A percentile compares a stretch with the other conserved stretches of the same genome.
These are phyloP conservation scores for Archivesica marissinica DNA, from an alignment of 1,140 invertebrate species.

Conservation along the genomic window DNA sequence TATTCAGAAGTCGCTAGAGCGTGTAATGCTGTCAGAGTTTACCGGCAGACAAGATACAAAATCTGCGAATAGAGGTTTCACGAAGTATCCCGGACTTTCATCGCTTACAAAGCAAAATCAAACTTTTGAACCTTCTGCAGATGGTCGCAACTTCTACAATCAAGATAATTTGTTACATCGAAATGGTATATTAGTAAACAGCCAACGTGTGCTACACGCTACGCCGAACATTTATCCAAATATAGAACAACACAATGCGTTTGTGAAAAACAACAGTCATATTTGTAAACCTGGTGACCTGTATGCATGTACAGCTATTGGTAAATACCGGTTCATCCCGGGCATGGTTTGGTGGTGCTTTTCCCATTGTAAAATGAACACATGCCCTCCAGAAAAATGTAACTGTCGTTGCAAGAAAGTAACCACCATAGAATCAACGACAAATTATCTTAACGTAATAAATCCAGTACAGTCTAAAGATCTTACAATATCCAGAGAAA, in stretches of 20 bases:
- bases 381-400: conserved; percentile 30
- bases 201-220: not conserved
- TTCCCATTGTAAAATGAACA: conserved; percentile 38
- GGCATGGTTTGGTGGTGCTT: conserved; percentile 54
- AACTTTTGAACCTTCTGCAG: not conserved
- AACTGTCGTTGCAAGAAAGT: not conserved
- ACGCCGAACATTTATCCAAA: not conserved
- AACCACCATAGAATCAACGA: not conserved
- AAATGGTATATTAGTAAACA: not conserved
- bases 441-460: not conserved
- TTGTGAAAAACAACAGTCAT: not conserved
- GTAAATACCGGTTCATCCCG: conserved; percentile 17
- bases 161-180: not conserved
- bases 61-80: no score
- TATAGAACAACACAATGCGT: not conserved
- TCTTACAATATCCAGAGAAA: not conserved
- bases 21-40: no score
- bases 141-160: not conserved
- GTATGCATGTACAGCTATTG: conserved; percentile 16
- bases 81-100: no score
- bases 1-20: no score
- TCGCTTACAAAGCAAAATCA: no score
- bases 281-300: not conserved
- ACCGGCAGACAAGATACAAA: no score
- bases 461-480: not conserved